Base-by-base conservation (phyloP, 2,888 invertebrate genomes). In the Steromphala cineraria region DNA sequence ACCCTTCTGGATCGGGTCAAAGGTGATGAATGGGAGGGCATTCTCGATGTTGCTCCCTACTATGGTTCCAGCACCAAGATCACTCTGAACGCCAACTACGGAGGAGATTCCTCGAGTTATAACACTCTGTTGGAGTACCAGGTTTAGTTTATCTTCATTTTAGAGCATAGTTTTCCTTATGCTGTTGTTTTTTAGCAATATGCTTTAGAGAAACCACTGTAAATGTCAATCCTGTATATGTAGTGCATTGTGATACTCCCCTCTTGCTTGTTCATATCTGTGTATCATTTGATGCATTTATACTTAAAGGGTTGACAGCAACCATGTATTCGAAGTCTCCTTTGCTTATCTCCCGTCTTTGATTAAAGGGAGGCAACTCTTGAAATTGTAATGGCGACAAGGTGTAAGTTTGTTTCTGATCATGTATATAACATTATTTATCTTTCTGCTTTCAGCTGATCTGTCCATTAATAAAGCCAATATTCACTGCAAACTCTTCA, bases 31-130 rank as follows among this genome's bases (percentile, higher is more conserved):
- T 93, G 93, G 93, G 89, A 90, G 80, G 92, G 92, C 3, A 85
- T 86, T 8, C 91, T 93, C 7, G 85, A 87, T 55, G 83, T 93
- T 75, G 86, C 84, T 52, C 86, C 88, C 31, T 87, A 89, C 80
- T 91, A 91, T 83, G 90, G 90, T 36, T 83, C 84, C 53, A 88
- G 89, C 46, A 81, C 81, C 75, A 92, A 91, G 85, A 90, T 90
- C 76, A 92, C 93, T 1, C 83, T 93, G 53, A 93, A 93, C 81
- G 93, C 93, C 74, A 93, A 93, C 87, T 93, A 91, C 81, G 92
- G 93, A 13, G 90, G 89, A 19, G 92, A 91, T 81, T 89, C 90
- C 46, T 91, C 91, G 15, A 92, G 91, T 85, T 93, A 93, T 83
- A 92, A 92, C 80, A 93, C 93, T 3, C 88, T 93, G 84, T 88